Conservation (phyloP, 2,797 vertebrate species). For the Vireo griseus region DNA sequence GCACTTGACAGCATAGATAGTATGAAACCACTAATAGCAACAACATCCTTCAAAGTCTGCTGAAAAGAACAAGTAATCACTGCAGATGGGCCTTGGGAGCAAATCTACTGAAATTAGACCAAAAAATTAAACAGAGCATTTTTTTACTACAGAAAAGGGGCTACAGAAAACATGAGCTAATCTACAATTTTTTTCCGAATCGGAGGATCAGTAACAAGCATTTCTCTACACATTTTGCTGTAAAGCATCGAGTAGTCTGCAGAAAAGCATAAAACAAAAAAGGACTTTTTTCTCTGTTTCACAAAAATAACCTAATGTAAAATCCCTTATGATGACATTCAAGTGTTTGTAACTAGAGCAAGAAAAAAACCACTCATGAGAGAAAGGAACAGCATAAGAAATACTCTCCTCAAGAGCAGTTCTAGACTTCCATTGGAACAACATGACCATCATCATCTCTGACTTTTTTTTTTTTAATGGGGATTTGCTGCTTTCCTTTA, state of each 20-base stretch:
- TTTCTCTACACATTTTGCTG: neutral
- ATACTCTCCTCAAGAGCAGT: neutral
- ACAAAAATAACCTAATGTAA: neutral
- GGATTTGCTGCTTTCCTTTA: neutral
- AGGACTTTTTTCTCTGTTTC: neutral
- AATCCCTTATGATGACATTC: neutral
- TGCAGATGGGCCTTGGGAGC: neutral
- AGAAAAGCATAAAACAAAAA: neutral
- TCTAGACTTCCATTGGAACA: neutral
- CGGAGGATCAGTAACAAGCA: neutral
- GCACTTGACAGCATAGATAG: neutral
- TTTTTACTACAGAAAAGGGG: neutral
- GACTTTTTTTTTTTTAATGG: neutral
- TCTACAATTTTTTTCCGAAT: neutral
- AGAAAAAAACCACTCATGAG: neutral
- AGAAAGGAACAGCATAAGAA: neutral
- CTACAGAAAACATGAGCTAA: neutral
- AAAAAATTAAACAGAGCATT: neutral
- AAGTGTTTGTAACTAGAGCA: neutral
- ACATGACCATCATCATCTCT: neutral
- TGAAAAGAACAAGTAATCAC: neutral
- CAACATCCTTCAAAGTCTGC: neutral
- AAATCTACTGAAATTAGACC: neutral
- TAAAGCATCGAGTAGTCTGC: neutral
- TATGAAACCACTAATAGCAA: neutral